Conservation (phyloP, 1,140 invertebrate species). For the Bradysia coprophila region DNA sequence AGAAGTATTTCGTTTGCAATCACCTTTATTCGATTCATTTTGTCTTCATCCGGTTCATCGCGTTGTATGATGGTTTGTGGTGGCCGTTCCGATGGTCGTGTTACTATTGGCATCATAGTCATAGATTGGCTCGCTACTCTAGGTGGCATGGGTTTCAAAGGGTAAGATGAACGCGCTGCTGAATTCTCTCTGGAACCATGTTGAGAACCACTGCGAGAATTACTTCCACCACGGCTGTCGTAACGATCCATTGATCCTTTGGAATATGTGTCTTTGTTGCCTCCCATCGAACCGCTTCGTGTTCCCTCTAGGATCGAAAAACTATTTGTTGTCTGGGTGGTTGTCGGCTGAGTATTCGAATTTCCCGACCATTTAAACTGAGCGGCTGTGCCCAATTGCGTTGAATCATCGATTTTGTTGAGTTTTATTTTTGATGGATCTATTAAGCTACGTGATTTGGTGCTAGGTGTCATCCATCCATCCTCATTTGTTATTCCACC, state of each 20-base stretch:
- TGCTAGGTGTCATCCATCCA: conserved; percentile 12
- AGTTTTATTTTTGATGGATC: too few species aligned
- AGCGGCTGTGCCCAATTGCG: neutral
- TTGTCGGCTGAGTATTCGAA: neutral
- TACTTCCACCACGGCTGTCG: conserved; percentile 26
- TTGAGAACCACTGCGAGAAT: conserved; percentile 35
- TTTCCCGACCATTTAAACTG: neutral
- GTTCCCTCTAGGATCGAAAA: neutral
- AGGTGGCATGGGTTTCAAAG: too few species aligned
- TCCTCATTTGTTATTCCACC: neutral
- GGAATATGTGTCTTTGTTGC: conserved; percentile 23
- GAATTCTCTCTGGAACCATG: conserved; percentile 26
- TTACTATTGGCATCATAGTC: too few species aligned
- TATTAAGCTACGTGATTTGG: neutral
- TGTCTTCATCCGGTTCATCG: too few species aligned
- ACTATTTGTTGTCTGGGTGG: neutral
- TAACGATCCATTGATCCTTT: conserved; percentile 28
- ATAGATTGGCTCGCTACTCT: neutral
- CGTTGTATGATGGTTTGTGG: too few species aligned
- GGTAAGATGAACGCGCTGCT: conserved; percentile 9
- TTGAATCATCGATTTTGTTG: neutral
- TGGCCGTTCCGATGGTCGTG: too few species aligned
- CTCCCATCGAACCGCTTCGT: conserved; percentile 4
- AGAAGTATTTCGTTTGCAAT: neutral
- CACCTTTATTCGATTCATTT: neutral